phyloP scores from a whole-genome alignment of 1,140 invertebrate species.

The Conus betulinus region DNA sequence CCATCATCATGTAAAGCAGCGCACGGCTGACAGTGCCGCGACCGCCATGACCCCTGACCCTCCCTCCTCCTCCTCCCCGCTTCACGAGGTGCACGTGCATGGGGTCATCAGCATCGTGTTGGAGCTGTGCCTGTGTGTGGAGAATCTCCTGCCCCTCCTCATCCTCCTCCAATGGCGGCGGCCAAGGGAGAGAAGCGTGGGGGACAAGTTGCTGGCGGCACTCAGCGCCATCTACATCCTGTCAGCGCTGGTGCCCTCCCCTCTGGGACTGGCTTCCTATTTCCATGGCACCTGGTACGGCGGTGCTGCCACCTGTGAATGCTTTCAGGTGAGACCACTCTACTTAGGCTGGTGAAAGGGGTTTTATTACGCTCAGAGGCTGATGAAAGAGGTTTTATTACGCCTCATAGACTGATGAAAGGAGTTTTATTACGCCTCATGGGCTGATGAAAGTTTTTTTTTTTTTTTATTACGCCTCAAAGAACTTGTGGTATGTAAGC shows the following conservation, averaged over 20 bases:
- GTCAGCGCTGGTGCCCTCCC: constrained; percentile 61
- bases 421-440: too few species aligned
- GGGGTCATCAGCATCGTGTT: constrained; percentile 54
- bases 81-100: constrained; percentile 46
- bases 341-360: too few species aligned
- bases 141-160: constrained; percentile 56
- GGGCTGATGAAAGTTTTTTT: too few species aligned
- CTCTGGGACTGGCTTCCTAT: constrained; percentile 57
- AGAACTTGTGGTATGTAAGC: too few species aligned
- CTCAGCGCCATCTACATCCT: constrained; percentile 61
- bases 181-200: constrained; percentile 46
- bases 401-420: too few species aligned
- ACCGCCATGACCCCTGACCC: too few species aligned
- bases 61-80: too few species aligned
- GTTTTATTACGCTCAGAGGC: too few species aligned
- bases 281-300: constrained; percentile 62
- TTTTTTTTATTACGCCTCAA: too few species aligned
- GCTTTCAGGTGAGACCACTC: constrained; percentile 49
- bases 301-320: constrained; percentile 55
- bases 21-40: too few species aligned
- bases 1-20: too few species aligned
- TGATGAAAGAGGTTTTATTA: too few species aligned
- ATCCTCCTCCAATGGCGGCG: constrained; percentile 50
- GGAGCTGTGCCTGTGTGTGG: constrained; percentile 52
- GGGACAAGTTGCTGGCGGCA: constrained; percentile 59